A percentile compares a stretch with the other conserved stretches of the same genome.
Evolutionary conservation across 23 tunicate species (phyloP).

Genomic region (Clavelina lepadiformis): DNA sequence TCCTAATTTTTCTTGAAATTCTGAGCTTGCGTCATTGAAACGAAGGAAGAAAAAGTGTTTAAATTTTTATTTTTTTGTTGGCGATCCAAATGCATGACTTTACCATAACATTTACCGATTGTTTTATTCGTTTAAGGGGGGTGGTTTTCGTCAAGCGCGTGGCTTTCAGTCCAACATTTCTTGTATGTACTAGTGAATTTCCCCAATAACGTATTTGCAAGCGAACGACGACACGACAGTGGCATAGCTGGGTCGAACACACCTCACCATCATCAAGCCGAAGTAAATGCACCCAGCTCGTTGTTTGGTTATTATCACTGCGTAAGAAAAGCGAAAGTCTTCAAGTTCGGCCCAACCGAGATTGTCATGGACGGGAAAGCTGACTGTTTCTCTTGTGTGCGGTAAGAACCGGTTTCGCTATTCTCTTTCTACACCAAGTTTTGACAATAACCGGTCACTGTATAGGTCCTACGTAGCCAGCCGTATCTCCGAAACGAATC

Average conservation of each 20-base stretch:
- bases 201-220: neutral
- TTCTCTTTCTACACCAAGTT: too few species aligned
- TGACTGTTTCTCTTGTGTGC: neutral
- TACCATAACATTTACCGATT: too few species aligned
- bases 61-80: too few species aligned
- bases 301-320: slow-evolving; percentile 4
- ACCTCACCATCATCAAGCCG: slow-evolving; percentile 4
- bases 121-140: slow-evolving; percentile 15
- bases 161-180: slow-evolving; percentile 9
- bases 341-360: neutral
- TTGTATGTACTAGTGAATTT: neutral
- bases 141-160: slow-evolving; percentile 31
- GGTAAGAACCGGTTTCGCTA: too few species aligned
- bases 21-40: too few species aligned
- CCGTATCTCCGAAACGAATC: slow-evolving; percentile 17
- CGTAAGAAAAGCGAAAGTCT: slow-evolving; percentile 1
- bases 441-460: neutral
- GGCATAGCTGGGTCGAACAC: neutral
- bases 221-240: too few species aligned
- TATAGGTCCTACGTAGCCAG: slow-evolving; percentile 22
- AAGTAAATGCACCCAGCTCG: neutral
- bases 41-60: too few species aligned
- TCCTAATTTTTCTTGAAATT: too few species aligned
- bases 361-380: neutral
- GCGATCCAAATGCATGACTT: too few species aligned